These are phyloP conservation scores for Ypsolopha sequella DNA, from an alignment of 2,888 invertebrate genomes.

Conservation along the genomic window DNA sequence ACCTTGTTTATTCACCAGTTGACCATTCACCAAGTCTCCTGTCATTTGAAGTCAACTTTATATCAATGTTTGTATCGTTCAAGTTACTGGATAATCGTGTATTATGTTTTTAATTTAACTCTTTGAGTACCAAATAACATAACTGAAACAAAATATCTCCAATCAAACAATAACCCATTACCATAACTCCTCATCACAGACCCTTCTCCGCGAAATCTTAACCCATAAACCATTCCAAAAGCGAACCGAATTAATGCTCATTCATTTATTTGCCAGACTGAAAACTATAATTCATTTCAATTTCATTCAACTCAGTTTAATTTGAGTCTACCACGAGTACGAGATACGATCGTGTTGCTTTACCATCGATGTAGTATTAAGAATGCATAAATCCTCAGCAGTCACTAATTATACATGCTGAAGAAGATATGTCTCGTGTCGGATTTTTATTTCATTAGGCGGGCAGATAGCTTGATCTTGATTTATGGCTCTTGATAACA, in stretches of 20 bases:
- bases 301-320: neutral
- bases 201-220: neutral
- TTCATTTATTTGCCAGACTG: slow-evolving; percentile 34
- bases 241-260: slow-evolving; percentile 25
- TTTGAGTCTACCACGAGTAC: neutral
- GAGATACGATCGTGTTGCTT: neutral
- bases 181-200: neutral
- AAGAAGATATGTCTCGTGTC: neutral
- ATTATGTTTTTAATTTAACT: no score
- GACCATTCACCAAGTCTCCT: no score
- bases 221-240: slow-evolving; percentile 22
- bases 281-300: slow-evolving; percentile 29
- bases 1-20: no score
- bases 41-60: no score
- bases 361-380: neutral
- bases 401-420: neutral
- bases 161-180: neutral
- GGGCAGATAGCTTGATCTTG: slow-evolving; percentile 38
- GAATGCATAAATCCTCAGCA: neutral
- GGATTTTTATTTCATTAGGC: slow-evolving; percentile 55
- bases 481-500: slow-evolving; percentile 38
- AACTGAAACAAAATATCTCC: no score
- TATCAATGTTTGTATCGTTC: no score
- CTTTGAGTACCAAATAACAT: no score
- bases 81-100: no score